Base-by-base conservation (phyloP, 2,113 vertebrate genomes). In the Actenoides lindsayi region DNA sequence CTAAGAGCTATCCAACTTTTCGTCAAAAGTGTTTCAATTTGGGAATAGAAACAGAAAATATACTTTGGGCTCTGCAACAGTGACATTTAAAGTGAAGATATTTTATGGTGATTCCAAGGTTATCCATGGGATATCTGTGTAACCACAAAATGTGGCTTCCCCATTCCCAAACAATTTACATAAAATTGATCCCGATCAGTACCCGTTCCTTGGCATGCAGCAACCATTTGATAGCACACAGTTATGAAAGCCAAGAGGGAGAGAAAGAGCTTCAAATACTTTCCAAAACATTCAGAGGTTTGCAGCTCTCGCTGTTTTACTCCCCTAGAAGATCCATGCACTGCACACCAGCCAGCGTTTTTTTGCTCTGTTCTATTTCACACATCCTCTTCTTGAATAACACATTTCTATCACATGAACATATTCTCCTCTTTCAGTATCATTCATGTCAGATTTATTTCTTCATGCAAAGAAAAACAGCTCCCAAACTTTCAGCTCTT, bases 401-500 rank as follows among this genome's bases (percentile, higher is more conserved):
- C 57, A 51, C 86, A 76, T 94, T 89, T 68, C 74, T 69, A 78
- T 53, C 86, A 65, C 56, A 89, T 94, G 96, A 94, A 95, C 60
- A 90, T 60, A 94, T 59, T 76, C 71, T 92, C 53, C 5, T 5
- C 91, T 91, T 77, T 46, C 82, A 76, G 6, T 60, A 94, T 27
- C n/a, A 89, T 81, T 92, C 4, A 8, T 59, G 83, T 89, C 82
- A 83, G 48, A 77, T 95, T 96, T 91, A 64, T 28, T 91, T 93
- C 90, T 81, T 73, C 95, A 95, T 71, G 77, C 74, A 92, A 94
- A 84, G 88, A 89, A 94, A 82, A 93, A 86, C 92, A 90, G 92
- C 74, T 62, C 54, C n/a, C 59, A 54, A 86, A 79, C 54, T 92
- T 83, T 31, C 46, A 76, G 44, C 48, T 73, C 24, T 89, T 87